Evolutionary conservation across 2,113 vertebrate species (phyloP), one percentile per base, ranked within the genome.

Genomic region (Nicator chloris): DNA sequence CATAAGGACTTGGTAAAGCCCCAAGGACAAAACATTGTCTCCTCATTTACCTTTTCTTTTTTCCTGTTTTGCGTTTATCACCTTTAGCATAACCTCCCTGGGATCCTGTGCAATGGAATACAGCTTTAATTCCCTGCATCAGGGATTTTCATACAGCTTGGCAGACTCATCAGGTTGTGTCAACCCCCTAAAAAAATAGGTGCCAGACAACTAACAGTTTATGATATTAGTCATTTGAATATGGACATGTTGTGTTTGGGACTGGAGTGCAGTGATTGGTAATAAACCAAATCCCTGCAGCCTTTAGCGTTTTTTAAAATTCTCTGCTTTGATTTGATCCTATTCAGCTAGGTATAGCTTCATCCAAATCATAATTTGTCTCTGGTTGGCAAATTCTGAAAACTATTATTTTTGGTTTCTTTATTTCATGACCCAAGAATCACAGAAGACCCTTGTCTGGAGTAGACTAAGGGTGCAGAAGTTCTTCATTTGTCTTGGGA

Each of bases 141-240:
- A 91, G 40, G 61, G 91, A 96, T 66, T 95, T 94, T 93, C 81
- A 75, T 79, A 84, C 31, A 93, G 27, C 90, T 96, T 92, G 87
- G 77, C 90, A 96, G 56, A 93, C 60, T 78, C 44, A 88, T 60
- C 40, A 95, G 71, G 21, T 83, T 95, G 35, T 71, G 79, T 79
- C 92, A 95, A 66, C 47, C 59, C 85, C 78, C 65, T 90, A 88
- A 78, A 97, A 91, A 87, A 59, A 49, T 16, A 95, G 37, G 54
- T 85, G 56, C 81, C 88, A 97, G 93, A 93, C 68, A 96, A 95
- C 94, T 94, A 96, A 84, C 61, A 93, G 87, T 88, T 77, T 89
- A 79, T 88, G 30, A 61, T 63, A 94, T 76, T 92, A 96, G 64
- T 92, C 72, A 78, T 93, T 95, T 92, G 89, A 91, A 92, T 93